phyloP scores from a whole-genome alignment of 2,113 vertebrate genomes.

The Hucho hucho region DNA sequence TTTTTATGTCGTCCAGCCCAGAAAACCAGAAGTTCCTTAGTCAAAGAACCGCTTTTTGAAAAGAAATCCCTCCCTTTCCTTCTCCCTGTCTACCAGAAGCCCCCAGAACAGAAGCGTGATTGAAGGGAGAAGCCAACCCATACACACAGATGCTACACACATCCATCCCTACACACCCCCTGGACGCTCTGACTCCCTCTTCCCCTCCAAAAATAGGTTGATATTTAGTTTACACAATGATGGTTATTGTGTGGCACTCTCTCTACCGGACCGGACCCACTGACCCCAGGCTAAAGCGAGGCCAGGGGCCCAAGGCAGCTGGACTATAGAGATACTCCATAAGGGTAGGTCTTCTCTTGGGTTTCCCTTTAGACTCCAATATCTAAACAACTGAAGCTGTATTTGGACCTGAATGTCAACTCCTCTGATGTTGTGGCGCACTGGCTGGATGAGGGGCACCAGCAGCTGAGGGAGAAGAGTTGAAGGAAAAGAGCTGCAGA shows the following conservation, averaged over 20 bases:
- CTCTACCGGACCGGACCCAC: too few species aligned
- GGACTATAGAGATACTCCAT: conserved; percentile 24
- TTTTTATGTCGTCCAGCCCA: conserved; percentile 58
- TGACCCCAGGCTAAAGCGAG: too few species aligned
- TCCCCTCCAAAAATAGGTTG: conserved; percentile 59
- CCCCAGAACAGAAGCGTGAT: conserved; percentile 68
- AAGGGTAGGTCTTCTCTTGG: too few species aligned
- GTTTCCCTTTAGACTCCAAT: too few species aligned
- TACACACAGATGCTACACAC: not conserved
- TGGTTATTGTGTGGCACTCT: conserved; percentile 48
- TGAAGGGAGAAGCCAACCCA: conserved; percentile 42
- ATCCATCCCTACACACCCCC: conserved; percentile 6
- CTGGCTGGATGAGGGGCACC: too few species aligned
- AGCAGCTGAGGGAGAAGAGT: too few species aligned
- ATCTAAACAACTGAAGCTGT: too few species aligned
- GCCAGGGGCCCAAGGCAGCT: conserved; percentile 34
- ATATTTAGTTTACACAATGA: conserved; percentile 50
- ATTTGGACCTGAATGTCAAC: too few species aligned
- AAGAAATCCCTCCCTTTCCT: conserved; percentile 37
- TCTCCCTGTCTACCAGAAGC: conserved; percentile 38
- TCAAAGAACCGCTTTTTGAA: conserved; percentile 69
- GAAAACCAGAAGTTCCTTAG: conserved; percentile 35
- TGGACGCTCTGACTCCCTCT: conserved; percentile 14
- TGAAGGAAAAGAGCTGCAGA: too few species aligned
- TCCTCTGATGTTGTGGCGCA: too few species aligned